These are phyloP conservation scores for Leucophenga montana DNA, from an alignment of 2,888 invertebrate species.

Conservation along the genomic window DNA sequence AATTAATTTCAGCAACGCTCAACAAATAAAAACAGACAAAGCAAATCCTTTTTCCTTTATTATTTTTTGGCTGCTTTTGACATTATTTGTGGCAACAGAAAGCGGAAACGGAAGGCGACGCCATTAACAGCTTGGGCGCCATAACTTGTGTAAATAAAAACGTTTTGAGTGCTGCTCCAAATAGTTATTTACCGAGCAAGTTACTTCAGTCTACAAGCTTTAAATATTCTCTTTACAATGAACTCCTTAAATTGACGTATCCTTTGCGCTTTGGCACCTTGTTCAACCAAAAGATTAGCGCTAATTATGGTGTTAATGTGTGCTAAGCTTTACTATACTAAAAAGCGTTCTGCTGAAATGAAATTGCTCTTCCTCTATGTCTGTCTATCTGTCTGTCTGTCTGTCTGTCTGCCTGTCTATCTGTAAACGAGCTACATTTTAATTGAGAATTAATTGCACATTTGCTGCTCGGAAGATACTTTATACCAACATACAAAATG, in stretches of 20 bases:
- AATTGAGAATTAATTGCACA: conserved; percentile 24
- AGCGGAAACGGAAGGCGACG: not conserved
- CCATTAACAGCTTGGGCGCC: not conserved
- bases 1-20: conserved; percentile 2
- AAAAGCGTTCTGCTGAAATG: not conserved
- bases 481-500: no score
- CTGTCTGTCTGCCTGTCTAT: no score
- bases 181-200: not conserved
- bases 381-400: no score
- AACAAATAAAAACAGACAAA: not conserved
- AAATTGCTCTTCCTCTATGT: not conserved
- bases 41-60: not conserved
- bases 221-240: not conserved
- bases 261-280: conserved; percentile 1
- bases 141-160: no score
- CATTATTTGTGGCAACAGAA: not conserved
- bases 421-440: not conserved
- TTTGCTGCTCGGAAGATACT: not conserved
- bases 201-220: not conserved
- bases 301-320: no score
- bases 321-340: not conserved
- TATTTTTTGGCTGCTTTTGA: no score
- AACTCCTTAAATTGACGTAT: not conserved
- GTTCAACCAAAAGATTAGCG: conserved; percentile 1
- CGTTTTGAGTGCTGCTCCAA: no score